A percentile compares a stretch with the other conserved stretches of the same genome.
phyloP scores from a whole-genome alignment of 2,113 vertebrate genomes.

The Halcyon malimbica region DNA sequence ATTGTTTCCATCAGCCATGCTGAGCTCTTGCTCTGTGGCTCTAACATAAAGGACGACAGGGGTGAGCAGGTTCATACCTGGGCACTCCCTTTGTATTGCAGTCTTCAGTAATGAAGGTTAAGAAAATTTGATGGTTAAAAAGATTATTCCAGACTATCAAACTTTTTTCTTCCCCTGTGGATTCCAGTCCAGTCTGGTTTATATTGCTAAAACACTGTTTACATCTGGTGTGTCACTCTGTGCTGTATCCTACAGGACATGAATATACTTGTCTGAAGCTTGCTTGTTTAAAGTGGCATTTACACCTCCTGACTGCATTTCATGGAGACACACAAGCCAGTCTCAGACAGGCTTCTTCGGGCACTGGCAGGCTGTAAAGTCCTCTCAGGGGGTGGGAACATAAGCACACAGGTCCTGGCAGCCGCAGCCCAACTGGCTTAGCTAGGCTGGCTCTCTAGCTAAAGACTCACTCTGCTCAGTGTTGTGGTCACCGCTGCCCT shows the following conservation, averaged over 20 bases:
- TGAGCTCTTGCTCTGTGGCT: background rate
- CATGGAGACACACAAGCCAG: background rate
- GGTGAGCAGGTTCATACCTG: background rate
- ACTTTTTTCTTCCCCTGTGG: background rate
- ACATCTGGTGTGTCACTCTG: background rate
- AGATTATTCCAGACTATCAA: background rate
- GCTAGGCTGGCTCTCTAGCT: background rate
- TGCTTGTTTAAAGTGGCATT: background rate
- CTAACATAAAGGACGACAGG: background rate
- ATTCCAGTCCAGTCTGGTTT: background rate
- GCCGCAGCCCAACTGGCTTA: background rate
- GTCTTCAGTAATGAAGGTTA: background rate
- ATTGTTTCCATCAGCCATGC: background rate
- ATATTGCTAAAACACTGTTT: background rate
- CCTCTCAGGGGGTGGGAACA: background rate
- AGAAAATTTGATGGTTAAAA: background rate
- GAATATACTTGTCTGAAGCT: background rate
- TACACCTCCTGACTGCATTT: background rate
- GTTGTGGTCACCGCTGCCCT: fast-evolving
- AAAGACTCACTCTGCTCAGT: background rate
- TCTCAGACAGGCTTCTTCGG: background rate
- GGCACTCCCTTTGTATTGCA: background rate
- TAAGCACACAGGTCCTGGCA: background rate
- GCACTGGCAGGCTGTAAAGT: background rate
- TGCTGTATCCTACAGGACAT: background rate